Conservation (phyloP, 2,888 invertebrate species). For the Coenonympha arcania region DNA sequence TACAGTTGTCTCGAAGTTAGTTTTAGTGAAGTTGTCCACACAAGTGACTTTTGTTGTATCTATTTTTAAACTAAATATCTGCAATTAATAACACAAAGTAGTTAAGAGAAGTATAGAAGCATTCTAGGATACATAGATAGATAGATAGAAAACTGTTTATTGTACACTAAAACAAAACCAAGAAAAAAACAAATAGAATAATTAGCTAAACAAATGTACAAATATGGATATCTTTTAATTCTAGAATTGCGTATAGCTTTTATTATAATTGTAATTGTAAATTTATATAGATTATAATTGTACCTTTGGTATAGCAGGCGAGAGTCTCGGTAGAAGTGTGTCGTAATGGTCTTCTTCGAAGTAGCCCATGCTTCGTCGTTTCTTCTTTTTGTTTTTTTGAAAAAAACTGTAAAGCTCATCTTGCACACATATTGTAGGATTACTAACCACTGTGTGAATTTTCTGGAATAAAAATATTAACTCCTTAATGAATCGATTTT, state of each 20-base stretch:
- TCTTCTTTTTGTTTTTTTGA: conserved; percentile 51
- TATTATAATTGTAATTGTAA: no score
- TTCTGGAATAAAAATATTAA: conserved; percentile 72
- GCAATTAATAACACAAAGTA: no score
- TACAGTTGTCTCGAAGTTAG: conserved; percentile 80
- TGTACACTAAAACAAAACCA: no score
- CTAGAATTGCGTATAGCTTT: no score
- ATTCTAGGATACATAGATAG: no score
- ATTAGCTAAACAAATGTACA: no score
- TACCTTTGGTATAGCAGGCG: conserved; percentile 87
- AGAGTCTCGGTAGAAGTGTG: conserved; percentile 77
- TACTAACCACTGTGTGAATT: conserved; percentile 76
- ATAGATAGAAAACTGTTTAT: no score
- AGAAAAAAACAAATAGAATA: no score
- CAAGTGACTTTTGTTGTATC: conserved; percentile 81
- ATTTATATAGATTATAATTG: not conserved
- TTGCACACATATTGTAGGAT: conserved; percentile 72
- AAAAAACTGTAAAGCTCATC: conserved; percentile 73
- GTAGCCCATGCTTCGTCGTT: conserved; percentile 23
- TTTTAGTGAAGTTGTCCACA: conserved; percentile 78
- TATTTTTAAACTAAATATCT: conserved; percentile 83
- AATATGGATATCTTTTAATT: no score
- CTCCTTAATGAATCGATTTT: no score
- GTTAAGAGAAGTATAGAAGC: no score
- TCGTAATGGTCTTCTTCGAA: conserved; percentile 38